phyloP scores from a whole-genome alignment of 1,140 invertebrate genomes.

The Condylostylus longicornis region DNA sequence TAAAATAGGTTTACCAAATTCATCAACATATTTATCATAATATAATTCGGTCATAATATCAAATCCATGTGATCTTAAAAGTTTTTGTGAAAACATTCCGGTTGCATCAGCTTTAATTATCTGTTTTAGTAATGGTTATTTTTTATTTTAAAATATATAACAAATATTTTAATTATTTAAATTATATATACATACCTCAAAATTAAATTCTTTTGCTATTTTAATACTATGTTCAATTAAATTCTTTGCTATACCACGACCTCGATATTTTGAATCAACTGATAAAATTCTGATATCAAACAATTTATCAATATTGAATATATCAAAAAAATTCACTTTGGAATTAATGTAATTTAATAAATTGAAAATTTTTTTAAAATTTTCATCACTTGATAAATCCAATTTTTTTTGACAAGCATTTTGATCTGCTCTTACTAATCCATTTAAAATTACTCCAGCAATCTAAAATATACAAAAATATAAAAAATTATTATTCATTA shows the following conservation, averaged over 20 bases:
- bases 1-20: conserved; percentile 39
- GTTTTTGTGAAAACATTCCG: conserved; percentile 58
- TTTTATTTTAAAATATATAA: background rate
- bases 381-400: conserved; percentile 38
- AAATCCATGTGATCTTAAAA: conserved; percentile 49
- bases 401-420: conserved; percentile 42
- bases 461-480: conserved; percentile 35
- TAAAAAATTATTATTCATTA: background rate
- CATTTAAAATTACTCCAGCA: conserved; percentile 49
- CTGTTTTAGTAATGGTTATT: conserved; percentile 27
- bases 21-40: conserved; percentile 48
- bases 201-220: conserved; percentile 46
- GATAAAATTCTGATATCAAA: conserved; percentile 67
- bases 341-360: conserved; percentile 46
- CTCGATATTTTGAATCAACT: conserved; percentile 50
- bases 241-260: conserved; percentile 52
- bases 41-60: conserved; percentile 43
- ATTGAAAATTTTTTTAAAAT: conserved; percentile 49
- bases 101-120: conserved; percentile 64
- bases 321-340: conserved; percentile 43
- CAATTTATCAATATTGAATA: conserved; percentile 51
- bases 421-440: conserved; percentile 40
- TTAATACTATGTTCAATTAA: conserved; percentile 48
- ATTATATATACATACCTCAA: conserved; percentile 43
- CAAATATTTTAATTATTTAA: too few relatives aligned